These are phyloP conservation scores for Empidonax alnorum DNA, from an alignment of 2,113 vertebrate genomes.

Conservation along the genomic window DNA sequence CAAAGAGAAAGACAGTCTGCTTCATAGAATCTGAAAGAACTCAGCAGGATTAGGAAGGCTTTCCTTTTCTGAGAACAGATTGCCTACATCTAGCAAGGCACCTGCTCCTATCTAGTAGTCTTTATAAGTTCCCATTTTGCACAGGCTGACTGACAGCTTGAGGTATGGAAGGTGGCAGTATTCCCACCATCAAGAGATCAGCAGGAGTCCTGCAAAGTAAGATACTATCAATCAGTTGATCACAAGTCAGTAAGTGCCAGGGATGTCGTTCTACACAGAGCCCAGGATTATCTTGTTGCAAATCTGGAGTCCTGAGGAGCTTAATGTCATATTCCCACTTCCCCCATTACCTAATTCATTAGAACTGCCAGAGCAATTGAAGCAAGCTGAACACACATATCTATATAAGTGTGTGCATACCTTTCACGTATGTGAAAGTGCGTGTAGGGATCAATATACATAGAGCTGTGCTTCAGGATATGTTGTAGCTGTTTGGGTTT, in stretches of 20 bases:
- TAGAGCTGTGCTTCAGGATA: not conserved
- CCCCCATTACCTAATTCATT: not conserved
- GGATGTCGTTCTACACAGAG: not conserved
- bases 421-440: not conserved
- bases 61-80: not conserved
- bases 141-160: not conserved
- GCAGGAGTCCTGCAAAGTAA: not conserved
- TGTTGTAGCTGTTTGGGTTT: fast-evolving
- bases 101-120: not conserved
- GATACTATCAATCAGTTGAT: not conserved
- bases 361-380: not conserved
- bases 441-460: too few relatives aligned
- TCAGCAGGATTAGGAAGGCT: not conserved
- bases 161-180: not conserved
- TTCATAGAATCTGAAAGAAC: not conserved
- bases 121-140: not conserved
- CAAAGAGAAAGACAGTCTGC: not conserved
- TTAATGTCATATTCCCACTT: not conserved
- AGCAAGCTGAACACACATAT: not conserved
- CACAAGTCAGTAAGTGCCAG: not conserved
- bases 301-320: not conserved
- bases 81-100: not conserved
- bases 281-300: not conserved
- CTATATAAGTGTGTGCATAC: not conserved
- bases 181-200: not conserved